Conservation (phyloP, 2,113 vertebrate genomes). For the Sterrhoptilus dennistouni region DNA sequence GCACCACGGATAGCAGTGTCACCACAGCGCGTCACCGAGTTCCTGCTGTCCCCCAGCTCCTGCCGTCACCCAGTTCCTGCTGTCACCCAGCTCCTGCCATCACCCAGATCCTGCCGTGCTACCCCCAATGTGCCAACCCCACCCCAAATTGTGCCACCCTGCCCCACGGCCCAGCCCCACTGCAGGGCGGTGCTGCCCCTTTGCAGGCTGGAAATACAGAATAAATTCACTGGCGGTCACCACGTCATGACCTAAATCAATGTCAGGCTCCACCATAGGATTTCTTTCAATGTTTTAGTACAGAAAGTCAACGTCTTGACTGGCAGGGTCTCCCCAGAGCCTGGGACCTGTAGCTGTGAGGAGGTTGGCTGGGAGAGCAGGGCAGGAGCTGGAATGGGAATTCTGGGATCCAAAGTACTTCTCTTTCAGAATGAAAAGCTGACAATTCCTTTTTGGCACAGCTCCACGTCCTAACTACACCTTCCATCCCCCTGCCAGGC, state of each 20-base stretch:
- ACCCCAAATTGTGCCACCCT: too few relatives aligned
- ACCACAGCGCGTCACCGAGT: fast-evolving
- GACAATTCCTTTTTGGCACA: neutral
- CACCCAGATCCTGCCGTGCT: too few relatives aligned
- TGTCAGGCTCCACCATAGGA: too few relatives aligned
- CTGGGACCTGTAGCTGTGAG: neutral
- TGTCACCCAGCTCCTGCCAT: fast-evolving
- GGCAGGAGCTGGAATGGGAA: neutral
- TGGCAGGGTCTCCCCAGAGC: neutral
- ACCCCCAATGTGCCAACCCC: neutral
- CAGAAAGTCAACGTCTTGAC: fast-evolving
- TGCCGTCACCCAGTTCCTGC: too few relatives aligned
- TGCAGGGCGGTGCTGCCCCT: neutral
- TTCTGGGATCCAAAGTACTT: neutral
- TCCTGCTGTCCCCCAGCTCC: too few relatives aligned
- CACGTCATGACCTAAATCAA: fast-evolving
- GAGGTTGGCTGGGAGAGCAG: neutral
- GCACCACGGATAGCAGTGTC: neutral
- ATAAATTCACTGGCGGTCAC: neutral
- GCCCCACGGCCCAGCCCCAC: neutral
- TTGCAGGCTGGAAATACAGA: neutral
- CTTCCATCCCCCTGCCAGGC: fast-evolving
- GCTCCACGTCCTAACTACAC: neutral
- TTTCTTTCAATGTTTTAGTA: neutral
- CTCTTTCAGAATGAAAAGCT: neutral